Base-by-base conservation (phyloP, 2,888 invertebrate species). In the Metacarcinus magister region DNA sequence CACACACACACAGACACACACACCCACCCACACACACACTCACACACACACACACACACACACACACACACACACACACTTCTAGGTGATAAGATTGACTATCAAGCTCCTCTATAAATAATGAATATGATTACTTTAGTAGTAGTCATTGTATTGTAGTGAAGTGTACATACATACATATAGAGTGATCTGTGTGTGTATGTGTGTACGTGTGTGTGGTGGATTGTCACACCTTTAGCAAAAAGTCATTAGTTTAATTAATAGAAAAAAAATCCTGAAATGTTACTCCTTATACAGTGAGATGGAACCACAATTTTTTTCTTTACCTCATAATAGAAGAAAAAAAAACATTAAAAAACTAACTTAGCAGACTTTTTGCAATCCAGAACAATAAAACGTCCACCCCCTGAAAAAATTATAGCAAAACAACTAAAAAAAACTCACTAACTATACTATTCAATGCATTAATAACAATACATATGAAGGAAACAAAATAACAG, bases 1-100 rank as follows among this genome's bases (percentile, higher is more conserved):
- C 91, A 43, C 91, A 91, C 91, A 91, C 91, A 91, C 43, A 44
- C 44, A 91, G 39, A 89, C 89, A 89, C 89, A 89, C 89, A 90
- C 90, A 90, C 90, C 32, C 90, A 90, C 90, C 32, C 90, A 90
- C 90, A 90, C 90, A 90, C 90, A 90, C 90, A 90, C 90, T 39
- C 90, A 90, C 90, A 90, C 90, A 90, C 90, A 90, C 90, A 89
- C 89, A 89, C 89, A 89, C 89, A 89, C 89, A 89, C 89, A 89
- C 89, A 89, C 89, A 89, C 89, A 89, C 89, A 89, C 89, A 89
- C 89, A 89, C 89, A 89, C 89, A 89, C 89, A 89, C 89, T 28
- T 28, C 32, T 2, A n/a, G 7, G 5, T 23, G 44, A 39, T 44
- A 39, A 90, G 43, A 90, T 44, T 44, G 39, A 0, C 90, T 44